Conservation (phyloP, 2,113 vertebrate genomes). For the Melanocharis versteri region DNA sequence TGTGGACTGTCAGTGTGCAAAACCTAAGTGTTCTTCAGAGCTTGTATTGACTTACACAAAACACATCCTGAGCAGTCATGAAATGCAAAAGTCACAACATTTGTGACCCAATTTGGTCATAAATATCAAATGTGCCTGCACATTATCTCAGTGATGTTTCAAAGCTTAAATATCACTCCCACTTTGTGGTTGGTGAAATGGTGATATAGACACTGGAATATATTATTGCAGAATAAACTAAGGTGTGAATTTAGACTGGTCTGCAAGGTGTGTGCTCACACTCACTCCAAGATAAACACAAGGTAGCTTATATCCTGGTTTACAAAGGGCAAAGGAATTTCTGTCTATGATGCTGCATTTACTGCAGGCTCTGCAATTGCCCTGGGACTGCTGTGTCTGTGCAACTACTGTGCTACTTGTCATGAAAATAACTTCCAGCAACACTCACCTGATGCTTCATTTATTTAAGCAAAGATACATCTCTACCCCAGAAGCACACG, state of each 20-base stretch:
- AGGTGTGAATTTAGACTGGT: background rate
- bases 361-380: background rate
- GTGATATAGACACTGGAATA: background rate
- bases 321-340: background rate
- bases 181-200: background rate
- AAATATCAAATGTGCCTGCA: background rate
- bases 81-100: background rate
- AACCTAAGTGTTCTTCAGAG: background rate
- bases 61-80: background rate
- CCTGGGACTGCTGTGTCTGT: background rate
- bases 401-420: rapidly evolving
- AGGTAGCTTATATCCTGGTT: background rate
- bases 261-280: background rate
- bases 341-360: background rate
- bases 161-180: background rate
- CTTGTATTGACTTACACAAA: background rate
- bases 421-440: background rate
- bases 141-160: background rate
- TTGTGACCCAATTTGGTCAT: background rate
- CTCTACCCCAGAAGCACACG: background rate
- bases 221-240: background rate
- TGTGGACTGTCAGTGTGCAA: background rate
- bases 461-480: background rate
- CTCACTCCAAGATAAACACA: background rate
- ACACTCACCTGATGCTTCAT: background rate